phyloP scores from a whole-genome alignment of 2,797 vertebrate genomes.

The Rhabdomys pumilio region DNA sequence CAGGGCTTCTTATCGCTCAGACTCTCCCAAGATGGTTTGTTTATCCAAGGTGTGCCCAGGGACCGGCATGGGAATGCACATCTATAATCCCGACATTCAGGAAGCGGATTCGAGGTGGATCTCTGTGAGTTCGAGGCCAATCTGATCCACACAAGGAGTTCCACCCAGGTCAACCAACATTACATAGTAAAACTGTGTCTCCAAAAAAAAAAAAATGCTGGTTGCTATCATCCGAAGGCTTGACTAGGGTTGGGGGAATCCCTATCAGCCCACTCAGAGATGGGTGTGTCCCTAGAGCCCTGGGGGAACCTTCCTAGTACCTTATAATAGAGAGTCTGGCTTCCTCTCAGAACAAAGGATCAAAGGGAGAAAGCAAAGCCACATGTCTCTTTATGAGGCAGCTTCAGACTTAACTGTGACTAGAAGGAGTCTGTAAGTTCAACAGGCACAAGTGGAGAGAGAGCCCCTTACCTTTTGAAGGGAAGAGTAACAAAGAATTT shows the following conservation, averaged over 20 bases:
- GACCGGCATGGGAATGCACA: neutral
- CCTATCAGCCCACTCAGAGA: neutral
- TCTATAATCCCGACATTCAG: neutral
- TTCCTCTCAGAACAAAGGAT: neutral
- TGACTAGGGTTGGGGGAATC: neutral
- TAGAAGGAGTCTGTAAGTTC: neutral
- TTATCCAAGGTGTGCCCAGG: neutral
- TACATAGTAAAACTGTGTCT: neutral
- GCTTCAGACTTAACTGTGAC: constrained; percentile 12
- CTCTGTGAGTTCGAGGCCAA: neutral
- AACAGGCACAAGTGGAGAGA: neutral
- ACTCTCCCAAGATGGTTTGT: neutral
- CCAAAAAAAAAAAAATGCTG: neutral
- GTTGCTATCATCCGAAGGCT: neutral
- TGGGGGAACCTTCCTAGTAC: neutral
- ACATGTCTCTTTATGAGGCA: constrained; percentile 28
- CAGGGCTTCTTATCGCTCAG: neutral
- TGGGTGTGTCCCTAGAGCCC: neutral
- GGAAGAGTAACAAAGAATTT: constrained; percentile 37
- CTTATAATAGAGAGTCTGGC: neutral
- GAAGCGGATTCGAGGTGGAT: neutral
- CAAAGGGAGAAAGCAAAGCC: constrained; percentile 32
- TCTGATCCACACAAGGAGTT: neutral
- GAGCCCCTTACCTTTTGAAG: neutral
- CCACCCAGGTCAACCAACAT: neutral